Percentiles rank a stretch among this genome's conserved stretches.
Conservation (phyloP, 2,888 invertebrate genomes). For the Choreutis nemorana region DNA sequence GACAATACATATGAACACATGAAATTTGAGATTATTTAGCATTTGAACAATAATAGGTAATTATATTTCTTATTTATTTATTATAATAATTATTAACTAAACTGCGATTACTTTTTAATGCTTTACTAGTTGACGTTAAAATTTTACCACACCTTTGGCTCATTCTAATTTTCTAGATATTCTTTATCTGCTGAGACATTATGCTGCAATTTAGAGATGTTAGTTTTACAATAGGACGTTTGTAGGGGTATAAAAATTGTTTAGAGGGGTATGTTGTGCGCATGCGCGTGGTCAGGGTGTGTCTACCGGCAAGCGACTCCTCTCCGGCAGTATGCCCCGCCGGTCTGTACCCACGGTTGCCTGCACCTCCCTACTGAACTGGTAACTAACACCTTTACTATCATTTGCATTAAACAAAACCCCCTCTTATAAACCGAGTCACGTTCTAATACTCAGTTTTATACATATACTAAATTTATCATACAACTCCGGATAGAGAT, state of each 20-base stretch:
- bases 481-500: neutral
- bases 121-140: neutral
- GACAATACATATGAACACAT: too few species aligned
- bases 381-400: conserved; percentile 19
- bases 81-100: neutral
- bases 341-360: conserved; percentile 42
- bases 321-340: conserved; percentile 20
- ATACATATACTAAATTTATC: neutral
- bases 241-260: too few species aligned
- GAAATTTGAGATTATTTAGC: too few species aligned
- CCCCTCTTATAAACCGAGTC: conserved; percentile 1
- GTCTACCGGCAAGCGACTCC: conserved; percentile 30
- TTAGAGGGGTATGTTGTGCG: conserved; percentile 17
- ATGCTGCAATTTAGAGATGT: too few species aligned
- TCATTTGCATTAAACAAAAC: conserved; percentile 24
- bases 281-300: conserved; percentile 60
- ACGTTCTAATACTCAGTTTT: too few species aligned
- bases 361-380: conserved; percentile 18
- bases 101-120: neutral
- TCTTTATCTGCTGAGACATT: too few species aligned
- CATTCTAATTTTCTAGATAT: too few species aligned
- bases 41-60: too few species aligned
- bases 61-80: too few species aligned
- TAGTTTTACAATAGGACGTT: too few species aligned
- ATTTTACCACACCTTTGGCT: too few species aligned